Conservation (phyloP, 2,797 vertebrate genomes). For the Chiroxiphia lanceolata region DNA sequence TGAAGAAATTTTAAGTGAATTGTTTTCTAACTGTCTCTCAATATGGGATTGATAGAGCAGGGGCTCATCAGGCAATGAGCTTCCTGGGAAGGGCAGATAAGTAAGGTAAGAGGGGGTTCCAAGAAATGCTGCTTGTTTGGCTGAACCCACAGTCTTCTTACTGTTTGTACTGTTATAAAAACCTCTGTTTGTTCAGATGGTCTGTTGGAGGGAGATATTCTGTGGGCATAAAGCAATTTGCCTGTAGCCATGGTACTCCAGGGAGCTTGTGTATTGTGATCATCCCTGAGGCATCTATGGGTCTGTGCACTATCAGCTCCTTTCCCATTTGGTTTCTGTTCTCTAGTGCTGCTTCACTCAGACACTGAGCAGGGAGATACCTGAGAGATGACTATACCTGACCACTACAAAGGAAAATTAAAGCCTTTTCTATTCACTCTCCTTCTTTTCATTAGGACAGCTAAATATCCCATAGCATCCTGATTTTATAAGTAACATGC, state of each 20-base stretch:
- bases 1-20: not conserved
- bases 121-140: not conserved
- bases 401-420: not conserved
- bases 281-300: not conserved
- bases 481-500: not conserved
- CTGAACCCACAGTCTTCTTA: not conserved
- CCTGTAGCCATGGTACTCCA: not conserved
- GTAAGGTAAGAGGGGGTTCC: not conserved
- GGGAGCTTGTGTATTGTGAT: not conserved
- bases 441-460: not conserved
- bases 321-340: not conserved
- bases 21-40: not conserved
- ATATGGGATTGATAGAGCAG: not conserved
- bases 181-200: not conserved
- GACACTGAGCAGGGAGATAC: not conserved
- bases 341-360: not conserved
- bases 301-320: not conserved
- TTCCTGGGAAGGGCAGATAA: not conserved
- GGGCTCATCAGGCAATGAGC: not conserved
- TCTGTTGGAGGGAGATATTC: not conserved
- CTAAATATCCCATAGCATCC: not conserved
- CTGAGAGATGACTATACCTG: not conserved
- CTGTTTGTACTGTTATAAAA: not conserved
- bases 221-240: rapidly evolving
- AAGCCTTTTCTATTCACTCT: not conserved